These are phyloP conservation scores for Resseliella maxima DNA, from an alignment of 2,888 invertebrate genomes.

Conservation along the genomic window DNA sequence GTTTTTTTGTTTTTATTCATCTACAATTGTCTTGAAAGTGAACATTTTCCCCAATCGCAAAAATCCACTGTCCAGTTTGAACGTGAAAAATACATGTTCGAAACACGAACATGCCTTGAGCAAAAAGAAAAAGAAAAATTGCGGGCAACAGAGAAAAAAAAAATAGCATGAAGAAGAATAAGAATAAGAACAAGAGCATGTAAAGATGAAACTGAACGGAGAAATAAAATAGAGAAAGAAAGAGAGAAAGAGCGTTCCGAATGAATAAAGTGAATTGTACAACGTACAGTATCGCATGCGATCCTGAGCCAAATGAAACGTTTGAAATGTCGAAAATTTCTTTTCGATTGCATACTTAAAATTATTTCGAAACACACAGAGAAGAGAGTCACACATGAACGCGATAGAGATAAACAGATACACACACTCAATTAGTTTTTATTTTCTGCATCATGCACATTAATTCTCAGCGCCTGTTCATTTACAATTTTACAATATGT, in stretches of 20 bases:
- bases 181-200: no score
- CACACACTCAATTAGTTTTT: neutral
- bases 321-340: conserved; percentile 55
- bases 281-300: conserved; percentile 34
- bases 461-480: conserved; percentile 35
- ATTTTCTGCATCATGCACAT: neutral
- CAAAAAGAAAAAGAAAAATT: no score
- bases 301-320: conserved; percentile 53
- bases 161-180: no score
- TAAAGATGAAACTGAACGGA: no score
- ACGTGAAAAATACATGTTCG: neutral
- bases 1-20: neutral
- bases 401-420: no score
- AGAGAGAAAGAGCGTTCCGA: neutral
- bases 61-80: neutral
- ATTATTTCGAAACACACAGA: neutral
- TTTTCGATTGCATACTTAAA: conserved; percentile 25
- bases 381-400: no score
- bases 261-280: neutral
- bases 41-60: neutral
- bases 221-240: neutral
- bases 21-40: neutral
- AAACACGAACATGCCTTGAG: neutral
- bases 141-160: no score
- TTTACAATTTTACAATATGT: conserved; percentile 48